phyloP scores from a whole-genome alignment of 2,888 invertebrate genomes.

The Tenodera sinensis region DNA sequence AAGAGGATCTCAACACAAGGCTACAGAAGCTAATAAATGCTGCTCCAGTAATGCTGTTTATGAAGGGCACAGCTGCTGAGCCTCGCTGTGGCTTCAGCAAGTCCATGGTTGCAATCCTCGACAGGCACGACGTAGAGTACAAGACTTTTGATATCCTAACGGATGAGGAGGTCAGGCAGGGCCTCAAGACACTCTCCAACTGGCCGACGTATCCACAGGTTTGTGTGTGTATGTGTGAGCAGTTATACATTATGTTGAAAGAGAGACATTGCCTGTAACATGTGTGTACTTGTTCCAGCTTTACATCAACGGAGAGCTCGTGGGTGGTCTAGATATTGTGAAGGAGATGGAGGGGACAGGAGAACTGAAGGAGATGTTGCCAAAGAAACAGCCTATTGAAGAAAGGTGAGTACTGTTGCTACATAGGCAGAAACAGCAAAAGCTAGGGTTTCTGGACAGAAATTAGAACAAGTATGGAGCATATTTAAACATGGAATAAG shows the following conservation, averaged over 20 bases:
- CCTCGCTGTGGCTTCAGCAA: conserved; percentile 83
- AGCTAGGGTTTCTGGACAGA: no score
- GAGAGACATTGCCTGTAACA: no score
- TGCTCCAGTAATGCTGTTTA: conserved; percentile 80
- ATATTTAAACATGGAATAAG: no score
- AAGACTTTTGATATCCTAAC: conserved; percentile 49
- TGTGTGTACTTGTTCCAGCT: conserved; percentile 33
- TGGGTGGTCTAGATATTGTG: conserved; percentile 51
- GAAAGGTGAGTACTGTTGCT: conserved; percentile 36
- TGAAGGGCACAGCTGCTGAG: conserved; percentile 75
- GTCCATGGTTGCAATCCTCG: conserved; percentile 75
- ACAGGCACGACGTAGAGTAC: conserved; percentile 53
- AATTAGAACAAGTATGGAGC: no score
- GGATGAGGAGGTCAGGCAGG: conserved; percentile 50
- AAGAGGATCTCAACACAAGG: conserved; percentile 56
- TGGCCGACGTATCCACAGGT: conserved; percentile 62
- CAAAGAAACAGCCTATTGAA: conserved; percentile 39
- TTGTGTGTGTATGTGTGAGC: conserved; percentile 33
- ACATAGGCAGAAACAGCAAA: no score
- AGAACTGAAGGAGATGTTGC: conserved; percentile 42
- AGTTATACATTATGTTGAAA: neutral
- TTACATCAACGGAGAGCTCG: conserved; percentile 48
- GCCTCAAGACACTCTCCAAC: conserved; percentile 47
- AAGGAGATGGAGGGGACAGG: conserved; percentile 49
- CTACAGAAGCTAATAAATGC: conserved; percentile 69